A percentile compares a stretch with the other conserved stretches of the same genome.
Evolutionary conservation across 1,140 invertebrate genomes (phyloP).

Genomic region (Forficula auricularia): DNA sequence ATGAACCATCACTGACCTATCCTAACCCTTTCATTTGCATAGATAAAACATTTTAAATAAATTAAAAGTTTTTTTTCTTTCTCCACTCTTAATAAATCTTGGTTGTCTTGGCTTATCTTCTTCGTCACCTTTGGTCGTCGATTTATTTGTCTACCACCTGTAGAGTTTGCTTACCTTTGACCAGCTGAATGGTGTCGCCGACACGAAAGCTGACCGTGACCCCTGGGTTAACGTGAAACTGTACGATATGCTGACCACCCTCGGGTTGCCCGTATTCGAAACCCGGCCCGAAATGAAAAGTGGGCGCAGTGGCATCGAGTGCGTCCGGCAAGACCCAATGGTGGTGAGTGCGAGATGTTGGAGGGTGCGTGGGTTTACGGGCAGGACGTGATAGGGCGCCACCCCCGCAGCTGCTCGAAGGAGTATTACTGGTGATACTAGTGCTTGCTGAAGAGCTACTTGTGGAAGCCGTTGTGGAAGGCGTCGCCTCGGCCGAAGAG

Average conservation of each 20-base stretch:
- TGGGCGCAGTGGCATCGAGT: slow-evolving; percentile 19
- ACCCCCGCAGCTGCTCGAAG: slow-evolving; percentile 1
- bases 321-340: slow-evolving; percentile 12
- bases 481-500: too few relatives aligned
- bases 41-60: too few relatives aligned
- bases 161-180: slow-evolving; percentile 49
- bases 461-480: too few relatives aligned
- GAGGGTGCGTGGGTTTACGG: slow-evolving; percentile 18
- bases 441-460: too few relatives aligned
- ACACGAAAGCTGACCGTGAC: slow-evolving; percentile 47
- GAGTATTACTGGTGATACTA: too few relatives aligned
- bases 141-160: too few relatives aligned
- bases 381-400: slow-evolving; percentile 9
- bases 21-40: too few relatives aligned
- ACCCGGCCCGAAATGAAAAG: slow-evolving; percentile 31
- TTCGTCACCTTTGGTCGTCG: too few relatives aligned
- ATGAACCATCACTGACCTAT: too few relatives aligned
- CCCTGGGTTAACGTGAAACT: slow-evolving; percentile 49
- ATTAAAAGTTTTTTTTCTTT: too few relatives aligned
- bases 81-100: too few relatives aligned
- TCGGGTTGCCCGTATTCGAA: slow-evolving; percentile 27
- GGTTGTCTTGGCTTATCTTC: too few relatives aligned
- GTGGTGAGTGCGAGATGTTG: slow-evolving; percentile 22
- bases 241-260: slow-evolving; percentile 37
- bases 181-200: slow-evolving; percentile 42